phyloP scores from a whole-genome alignment of 2,113 vertebrate species.

The Pan troglodytes region DNA sequence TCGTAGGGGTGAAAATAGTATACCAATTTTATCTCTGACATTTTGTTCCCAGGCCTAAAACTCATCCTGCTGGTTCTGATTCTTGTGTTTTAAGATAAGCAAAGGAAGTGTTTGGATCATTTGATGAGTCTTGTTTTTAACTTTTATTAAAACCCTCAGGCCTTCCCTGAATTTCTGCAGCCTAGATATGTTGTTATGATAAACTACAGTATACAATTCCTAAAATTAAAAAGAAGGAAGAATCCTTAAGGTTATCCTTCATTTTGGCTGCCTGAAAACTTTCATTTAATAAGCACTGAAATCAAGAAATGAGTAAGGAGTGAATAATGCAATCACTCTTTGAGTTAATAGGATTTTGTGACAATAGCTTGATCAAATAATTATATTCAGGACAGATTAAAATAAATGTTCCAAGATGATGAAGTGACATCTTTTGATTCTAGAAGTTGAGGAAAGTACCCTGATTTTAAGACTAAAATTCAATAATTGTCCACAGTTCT shows the following conservation, averaged over 20 bases:
- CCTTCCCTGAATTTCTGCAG: not conserved
- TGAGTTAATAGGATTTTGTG: slow-evolving; percentile 44
- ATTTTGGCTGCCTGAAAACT: not conserved
- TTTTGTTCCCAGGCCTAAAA: not conserved
- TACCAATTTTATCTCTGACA: not conserved
- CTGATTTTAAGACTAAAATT: slow-evolving; percentile 29
- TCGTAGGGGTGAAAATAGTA: not conserved
- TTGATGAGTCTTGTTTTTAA: not conserved
- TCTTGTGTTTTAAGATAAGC: not conserved
- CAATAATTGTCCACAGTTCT: not conserved
- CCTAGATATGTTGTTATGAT: not conserved
- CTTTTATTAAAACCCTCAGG: not conserved
- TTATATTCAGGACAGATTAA: slow-evolving; percentile 33
- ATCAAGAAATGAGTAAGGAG: not conserved
- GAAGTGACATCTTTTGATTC: slow-evolving; percentile 16
- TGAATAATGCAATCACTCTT: slow-evolving; percentile 13
- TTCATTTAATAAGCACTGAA: slow-evolving; percentile 6
- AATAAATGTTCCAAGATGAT: slow-evolving; percentile 45
- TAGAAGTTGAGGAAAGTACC: not conserved
- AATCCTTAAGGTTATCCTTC: not conserved
- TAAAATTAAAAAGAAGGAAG: slow-evolving; percentile 7
- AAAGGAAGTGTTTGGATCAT: not conserved
- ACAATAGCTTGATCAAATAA: slow-evolving; percentile 48
- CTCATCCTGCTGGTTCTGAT: not conserved
- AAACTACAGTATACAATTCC: not conserved